These are phyloP conservation scores for Thalpophila matura DNA, from an alignment of 2,888 invertebrate genomes.

Conservation along the genomic window DNA sequence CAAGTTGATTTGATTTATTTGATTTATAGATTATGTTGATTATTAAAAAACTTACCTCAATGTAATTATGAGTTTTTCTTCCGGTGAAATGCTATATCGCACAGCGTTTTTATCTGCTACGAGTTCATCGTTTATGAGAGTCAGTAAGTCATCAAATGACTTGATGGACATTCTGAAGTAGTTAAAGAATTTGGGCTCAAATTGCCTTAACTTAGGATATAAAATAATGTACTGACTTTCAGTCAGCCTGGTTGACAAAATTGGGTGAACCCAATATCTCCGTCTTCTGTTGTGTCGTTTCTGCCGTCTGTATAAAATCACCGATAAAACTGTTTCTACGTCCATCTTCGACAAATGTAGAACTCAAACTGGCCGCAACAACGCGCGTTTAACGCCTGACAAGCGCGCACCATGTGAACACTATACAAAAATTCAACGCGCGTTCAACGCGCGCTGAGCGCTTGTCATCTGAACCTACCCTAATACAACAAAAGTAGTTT, in stretches of 20 bases:
- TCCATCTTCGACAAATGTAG: neutral
- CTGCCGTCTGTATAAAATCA: no score
- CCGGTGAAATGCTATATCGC: slow-evolving; percentile 51
- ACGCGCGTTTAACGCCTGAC: neutral
- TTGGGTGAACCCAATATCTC: no score
- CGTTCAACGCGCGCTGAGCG: neutral
- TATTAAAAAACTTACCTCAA: slow-evolving; percentile 62
- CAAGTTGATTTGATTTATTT: slow-evolving; percentile 50
- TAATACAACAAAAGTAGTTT: no score
- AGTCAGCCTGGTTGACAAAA: slow-evolving; percentile 4
- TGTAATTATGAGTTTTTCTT: slow-evolving; percentile 63
- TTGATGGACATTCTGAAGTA: slow-evolving; percentile 40
- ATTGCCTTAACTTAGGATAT: slow-evolving; percentile 6
- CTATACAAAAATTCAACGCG: slow-evolving; percentile 6
- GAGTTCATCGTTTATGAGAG: slow-evolving; percentile 45
- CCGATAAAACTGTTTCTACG: slow-evolving; percentile 4
- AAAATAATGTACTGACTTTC: slow-evolving; percentile 7
- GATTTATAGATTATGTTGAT: slow-evolving; percentile 45
- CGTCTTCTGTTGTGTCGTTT: no score
- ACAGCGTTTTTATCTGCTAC: slow-evolving; percentile 33
- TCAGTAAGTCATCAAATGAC: slow-evolving; percentile 50
- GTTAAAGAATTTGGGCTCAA: neutral
- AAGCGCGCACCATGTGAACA: neutral
- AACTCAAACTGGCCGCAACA: neutral
- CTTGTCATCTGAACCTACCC: neutral